Conservation (phyloP, 2,888 invertebrate species). For the Phalera bucephala region DNA sequence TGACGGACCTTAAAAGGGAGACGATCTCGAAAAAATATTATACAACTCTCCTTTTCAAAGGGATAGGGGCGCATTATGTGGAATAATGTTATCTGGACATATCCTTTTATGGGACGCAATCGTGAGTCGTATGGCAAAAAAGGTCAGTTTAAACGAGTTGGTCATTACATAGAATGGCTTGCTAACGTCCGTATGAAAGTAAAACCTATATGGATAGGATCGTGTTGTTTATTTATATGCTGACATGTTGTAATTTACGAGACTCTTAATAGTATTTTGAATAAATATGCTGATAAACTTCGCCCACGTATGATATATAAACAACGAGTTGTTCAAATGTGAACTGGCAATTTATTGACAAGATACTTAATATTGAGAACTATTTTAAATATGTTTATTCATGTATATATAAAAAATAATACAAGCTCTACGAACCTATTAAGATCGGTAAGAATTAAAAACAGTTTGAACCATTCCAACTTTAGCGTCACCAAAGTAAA, state of each 20-base stretch:
- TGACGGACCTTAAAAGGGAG: conserved; percentile 63
- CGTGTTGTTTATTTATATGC: conserved; percentile 25
- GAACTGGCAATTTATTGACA: no score
- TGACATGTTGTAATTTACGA: conserved; percentile 17
- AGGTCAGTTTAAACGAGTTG: conserved; percentile 60
- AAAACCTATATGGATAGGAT: conserved; percentile 31
- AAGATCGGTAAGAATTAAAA: no score
- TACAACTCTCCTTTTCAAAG: conserved; percentile 79
- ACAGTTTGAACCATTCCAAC: no score
- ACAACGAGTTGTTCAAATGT: no score
- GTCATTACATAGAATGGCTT: conserved; percentile 63
- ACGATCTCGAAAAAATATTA: conserved; percentile 69
- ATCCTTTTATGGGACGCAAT: conserved; percentile 72
- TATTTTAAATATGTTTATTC: no score
- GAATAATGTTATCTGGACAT: conserved; percentile 79
- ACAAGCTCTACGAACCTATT: no score
- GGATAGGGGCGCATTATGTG: conserved; percentile 69
- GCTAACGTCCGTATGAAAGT: conserved; percentile 65
- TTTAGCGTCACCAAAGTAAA: no score
- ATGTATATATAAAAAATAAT: no score
- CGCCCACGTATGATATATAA: no score
- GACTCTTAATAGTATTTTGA: conserved; percentile 7
- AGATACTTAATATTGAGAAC: no score
- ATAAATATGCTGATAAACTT: background rate
- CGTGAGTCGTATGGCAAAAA: conserved; percentile 64